A percentile compares a stretch with the other conserved stretches of the same genome.
These are phyloP conservation scores for Montipora foliosa DNA, from an alignment of 64 coral and sea anemone genomes.

Conservation along the genomic window DNA sequence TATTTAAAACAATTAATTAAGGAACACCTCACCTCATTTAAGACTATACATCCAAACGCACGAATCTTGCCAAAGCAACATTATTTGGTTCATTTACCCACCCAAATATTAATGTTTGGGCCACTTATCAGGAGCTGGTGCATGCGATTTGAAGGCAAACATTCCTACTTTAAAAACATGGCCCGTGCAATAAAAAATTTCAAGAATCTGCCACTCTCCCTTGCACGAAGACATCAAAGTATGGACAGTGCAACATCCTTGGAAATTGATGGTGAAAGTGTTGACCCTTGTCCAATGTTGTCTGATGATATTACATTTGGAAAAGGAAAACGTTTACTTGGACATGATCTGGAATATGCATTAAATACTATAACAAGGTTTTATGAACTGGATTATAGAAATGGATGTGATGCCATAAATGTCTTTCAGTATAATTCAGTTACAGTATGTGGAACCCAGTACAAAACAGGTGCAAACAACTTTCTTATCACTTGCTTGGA, in stretches of 20 bases:
- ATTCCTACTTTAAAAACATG: too few relatives aligned
- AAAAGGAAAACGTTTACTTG: background rate
- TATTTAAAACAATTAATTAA: slow-evolving; percentile 21
- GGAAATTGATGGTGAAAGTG: background rate
- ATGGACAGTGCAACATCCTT: background rate
- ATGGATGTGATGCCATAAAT: too few relatives aligned
- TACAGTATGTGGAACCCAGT: too few relatives aligned
- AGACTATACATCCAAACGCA: background rate
- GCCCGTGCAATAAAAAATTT: background rate
- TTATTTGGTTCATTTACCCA: too few relatives aligned
- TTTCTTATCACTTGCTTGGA: too few relatives aligned
- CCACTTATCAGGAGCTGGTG: too few relatives aligned
- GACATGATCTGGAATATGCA: background rate
- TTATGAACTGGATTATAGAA: background rate
- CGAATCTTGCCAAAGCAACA: background rate
- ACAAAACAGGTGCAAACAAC: too few relatives aligned
- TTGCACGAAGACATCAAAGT: background rate
- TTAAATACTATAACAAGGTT: background rate
- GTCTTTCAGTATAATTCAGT: too few relatives aligned
- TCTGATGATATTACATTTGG: background rate
- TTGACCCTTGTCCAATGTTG: background rate
- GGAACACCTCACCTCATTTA: slow-evolving; percentile 16
- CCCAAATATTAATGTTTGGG: too few relatives aligned
- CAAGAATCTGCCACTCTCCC: slow-evolving; percentile 19
- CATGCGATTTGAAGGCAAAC: too few relatives aligned